A percentile compares a stretch with the other conserved stretches of the same genome.
These are phyloP conservation scores for Cristatella mucedo DNA, from an alignment of 2,888 invertebrate genomes.

Conservation along the genomic window DNA sequence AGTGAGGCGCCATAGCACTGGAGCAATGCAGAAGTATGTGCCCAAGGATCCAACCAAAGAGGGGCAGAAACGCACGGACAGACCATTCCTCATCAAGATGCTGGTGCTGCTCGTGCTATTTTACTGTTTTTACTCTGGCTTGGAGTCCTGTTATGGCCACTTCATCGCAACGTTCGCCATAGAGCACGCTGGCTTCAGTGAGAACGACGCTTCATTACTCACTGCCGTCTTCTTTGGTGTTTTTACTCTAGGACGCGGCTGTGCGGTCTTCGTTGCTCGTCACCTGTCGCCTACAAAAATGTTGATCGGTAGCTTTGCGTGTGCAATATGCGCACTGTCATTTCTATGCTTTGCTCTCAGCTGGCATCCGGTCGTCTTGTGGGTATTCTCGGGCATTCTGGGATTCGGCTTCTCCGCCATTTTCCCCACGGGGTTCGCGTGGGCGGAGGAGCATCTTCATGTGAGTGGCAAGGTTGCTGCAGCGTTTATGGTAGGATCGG, in stretches of 20 bases:
- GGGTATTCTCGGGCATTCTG: slow-evolving; percentile 35
- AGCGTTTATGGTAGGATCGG: slow-evolving; percentile 38
- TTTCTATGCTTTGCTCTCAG: too few species aligned
- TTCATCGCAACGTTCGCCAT: slow-evolving; percentile 36
- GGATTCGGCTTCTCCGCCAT: slow-evolving; percentile 40
- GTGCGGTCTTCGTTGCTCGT: slow-evolving; percentile 35
- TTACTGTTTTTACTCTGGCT: slow-evolving; percentile 37
- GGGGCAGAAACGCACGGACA: too few species aligned
- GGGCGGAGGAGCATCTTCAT: slow-evolving; percentile 39
- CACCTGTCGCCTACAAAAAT: slow-evolving; percentile 34
- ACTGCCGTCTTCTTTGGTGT: slow-evolving; percentile 40
- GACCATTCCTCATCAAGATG: too few species aligned
- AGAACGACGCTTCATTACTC: slow-evolving; percentile 30
- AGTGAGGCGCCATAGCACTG: too few species aligned
- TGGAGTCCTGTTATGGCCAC: slow-evolving; percentile 40
- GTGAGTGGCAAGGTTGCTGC: slow-evolving; percentile 40
- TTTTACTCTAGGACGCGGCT: slow-evolving; percentile 36
- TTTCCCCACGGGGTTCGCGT: slow-evolving; percentile 39
- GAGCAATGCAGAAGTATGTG: too few species aligned
- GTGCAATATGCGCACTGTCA: slow-evolving; percentile 13
- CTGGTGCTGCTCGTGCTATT: too few species aligned
- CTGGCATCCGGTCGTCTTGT: slow-evolving; percentile 23
- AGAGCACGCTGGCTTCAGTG: slow-evolving; percentile 25
- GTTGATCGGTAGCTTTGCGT: slow-evolving; percentile 34
- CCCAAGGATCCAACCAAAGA: too few species aligned